Conservation (phyloP, 2,113 vertebrate genomes). For the Coryphaenoides rupestris region DNA sequence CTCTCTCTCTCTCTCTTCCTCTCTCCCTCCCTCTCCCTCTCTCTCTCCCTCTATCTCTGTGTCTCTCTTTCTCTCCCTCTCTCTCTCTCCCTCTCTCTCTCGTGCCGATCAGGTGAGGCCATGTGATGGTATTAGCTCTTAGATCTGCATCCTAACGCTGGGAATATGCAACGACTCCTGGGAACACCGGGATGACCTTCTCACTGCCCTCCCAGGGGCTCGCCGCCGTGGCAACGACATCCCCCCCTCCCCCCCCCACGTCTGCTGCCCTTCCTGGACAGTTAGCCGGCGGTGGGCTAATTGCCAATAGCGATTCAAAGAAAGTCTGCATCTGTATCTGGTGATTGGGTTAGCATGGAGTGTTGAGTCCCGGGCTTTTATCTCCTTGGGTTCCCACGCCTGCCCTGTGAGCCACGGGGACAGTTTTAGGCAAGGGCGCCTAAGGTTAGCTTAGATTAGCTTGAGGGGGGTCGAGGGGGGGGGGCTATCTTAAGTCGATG, state of each 20-base stretch:
- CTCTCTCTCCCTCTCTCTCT: neutral
- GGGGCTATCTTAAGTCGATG: neutral
- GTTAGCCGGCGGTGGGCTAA: constrained; percentile 67
- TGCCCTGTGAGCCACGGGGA: constrained; percentile 20
- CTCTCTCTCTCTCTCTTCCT: too few species aligned
- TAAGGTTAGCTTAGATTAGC: neutral
- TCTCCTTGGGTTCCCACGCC: constrained; percentile 53
- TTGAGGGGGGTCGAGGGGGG: neutral
- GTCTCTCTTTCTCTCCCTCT: neutral
- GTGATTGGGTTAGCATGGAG: constrained; percentile 55
- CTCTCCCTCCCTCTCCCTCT: neutral
- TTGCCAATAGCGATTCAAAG: constrained; percentile 57
- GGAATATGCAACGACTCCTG: neutral
- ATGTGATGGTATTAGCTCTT: neutral
- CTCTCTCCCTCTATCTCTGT: neutral
- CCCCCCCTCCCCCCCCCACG: constrained; percentile 33
- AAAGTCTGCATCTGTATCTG: constrained; percentile 48
- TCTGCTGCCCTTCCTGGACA: constrained; percentile 63
- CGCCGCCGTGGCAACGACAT: neutral
- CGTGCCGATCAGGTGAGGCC: neutral
- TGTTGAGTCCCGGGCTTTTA: constrained; percentile 48
- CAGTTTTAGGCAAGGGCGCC: constrained; percentile 9
- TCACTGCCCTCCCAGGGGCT: constrained; percentile 12
- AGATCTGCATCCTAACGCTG: neutral
- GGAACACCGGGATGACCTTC: constrained; percentile 19